phyloP scores from a whole-genome alignment of 2,888 invertebrate species.

The Meganola albula region DNA sequence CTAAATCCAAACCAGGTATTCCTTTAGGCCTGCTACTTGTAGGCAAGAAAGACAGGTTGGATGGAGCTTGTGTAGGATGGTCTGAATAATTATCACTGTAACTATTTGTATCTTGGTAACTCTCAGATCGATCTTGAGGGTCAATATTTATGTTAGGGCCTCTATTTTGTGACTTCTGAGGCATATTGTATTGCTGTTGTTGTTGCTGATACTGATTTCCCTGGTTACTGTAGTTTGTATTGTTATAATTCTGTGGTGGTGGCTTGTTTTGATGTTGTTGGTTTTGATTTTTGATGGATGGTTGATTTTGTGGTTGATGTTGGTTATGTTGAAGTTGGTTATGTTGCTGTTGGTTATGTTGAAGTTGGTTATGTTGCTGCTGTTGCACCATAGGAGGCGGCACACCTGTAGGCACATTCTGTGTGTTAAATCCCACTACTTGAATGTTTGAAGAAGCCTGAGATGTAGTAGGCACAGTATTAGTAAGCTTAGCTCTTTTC shows the following conservation, averaged over 20 bases:
- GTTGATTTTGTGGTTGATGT: background rate
- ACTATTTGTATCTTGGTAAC: slow-evolving; percentile 34
- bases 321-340: background rate
- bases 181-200: slow-evolving; percentile 30
- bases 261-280: background rate
- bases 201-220: slow-evolving; percentile 32
- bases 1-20: slow-evolving; percentile 86
- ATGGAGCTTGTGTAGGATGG: slow-evolving; percentile 17
- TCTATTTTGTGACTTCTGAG: slow-evolving; percentile 32
- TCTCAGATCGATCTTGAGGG: slow-evolving; percentile 45
- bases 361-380: slow-evolving; percentile 20
- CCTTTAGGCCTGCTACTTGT: slow-evolving; percentile 60
- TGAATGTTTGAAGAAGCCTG: slow-evolving; percentile 14
- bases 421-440: no score
- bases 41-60: slow-evolving; percentile 48
- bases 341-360: slow-evolving; percentile 27
- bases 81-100: slow-evolving; percentile 19
- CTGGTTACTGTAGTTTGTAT: no score
- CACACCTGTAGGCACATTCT: slow-evolving; percentile 33
- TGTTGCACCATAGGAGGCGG: slow-evolving; percentile 28
- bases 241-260: background rate
- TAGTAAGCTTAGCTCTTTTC: slow-evolving; percentile 68
- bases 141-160: slow-evolving; percentile 36
- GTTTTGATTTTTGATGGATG: no score
- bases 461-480: slow-evolving; percentile 35